Percentiles rank a stretch among this genome's conserved stretches.
phyloP scores from a whole-genome alignment of 1,140 invertebrate species.

The Carposina sasakii region DNA sequence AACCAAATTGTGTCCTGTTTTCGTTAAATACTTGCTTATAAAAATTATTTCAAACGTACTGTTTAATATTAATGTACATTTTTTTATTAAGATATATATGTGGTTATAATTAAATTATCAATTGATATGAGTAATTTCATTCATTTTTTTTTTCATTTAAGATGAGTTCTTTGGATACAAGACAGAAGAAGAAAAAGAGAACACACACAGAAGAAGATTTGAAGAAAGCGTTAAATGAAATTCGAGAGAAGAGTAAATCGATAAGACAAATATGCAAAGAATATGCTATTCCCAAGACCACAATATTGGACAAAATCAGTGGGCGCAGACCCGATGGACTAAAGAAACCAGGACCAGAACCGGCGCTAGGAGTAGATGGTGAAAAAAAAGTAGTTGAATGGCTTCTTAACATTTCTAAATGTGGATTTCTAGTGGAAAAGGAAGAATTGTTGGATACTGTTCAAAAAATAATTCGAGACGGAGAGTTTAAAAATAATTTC shows the following conservation, averaged over 20 bases:
- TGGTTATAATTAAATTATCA: too few relatives aligned
- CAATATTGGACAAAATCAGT: conserved; percentile 26
- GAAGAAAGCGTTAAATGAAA: conserved; percentile 21
- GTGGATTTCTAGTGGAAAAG: conserved; percentile 28
- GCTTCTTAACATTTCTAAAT: conserved; percentile 25
- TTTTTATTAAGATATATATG: too few relatives aligned
- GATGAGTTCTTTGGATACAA: too few relatives aligned
- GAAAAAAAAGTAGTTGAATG: conserved; percentile 33
- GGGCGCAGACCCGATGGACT: conserved; percentile 23
- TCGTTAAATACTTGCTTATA: too few relatives aligned
- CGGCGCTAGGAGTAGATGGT: conserved; percentile 19
- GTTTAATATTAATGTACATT: too few relatives aligned
- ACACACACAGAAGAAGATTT: too few relatives aligned
- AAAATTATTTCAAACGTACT: too few relatives aligned
- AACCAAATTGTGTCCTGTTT: too few relatives aligned
- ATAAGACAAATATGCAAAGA: conserved; percentile 21
- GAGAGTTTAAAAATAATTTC: conserved; percentile 14
- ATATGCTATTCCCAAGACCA: conserved; percentile 27
- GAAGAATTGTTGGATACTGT: conserved; percentile 23
- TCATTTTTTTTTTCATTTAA: too few relatives aligned
- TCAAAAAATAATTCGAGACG: conserved; percentile 20
- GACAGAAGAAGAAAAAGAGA: too few relatives aligned
- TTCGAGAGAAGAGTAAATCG: conserved; percentile 14
- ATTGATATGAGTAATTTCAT: too few relatives aligned
- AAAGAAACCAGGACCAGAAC: conserved; percentile 27